phyloP scores from a whole-genome alignment of 2,888 invertebrate genomes.

The Marronus borbonicus region DNA sequence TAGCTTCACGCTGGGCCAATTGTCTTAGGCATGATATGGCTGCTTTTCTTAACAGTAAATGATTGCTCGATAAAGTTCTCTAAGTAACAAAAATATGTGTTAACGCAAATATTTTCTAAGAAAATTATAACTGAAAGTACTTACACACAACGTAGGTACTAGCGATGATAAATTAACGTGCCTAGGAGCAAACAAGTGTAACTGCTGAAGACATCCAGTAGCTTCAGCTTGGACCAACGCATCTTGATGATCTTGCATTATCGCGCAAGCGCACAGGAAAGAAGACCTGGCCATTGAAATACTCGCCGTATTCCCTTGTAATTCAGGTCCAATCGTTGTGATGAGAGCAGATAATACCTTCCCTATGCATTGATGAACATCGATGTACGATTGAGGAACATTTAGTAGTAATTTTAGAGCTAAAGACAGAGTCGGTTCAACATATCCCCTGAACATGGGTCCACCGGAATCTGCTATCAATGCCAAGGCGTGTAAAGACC shows the following conservation, averaged over 20 bases:
- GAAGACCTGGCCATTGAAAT: constrained; percentile 86
- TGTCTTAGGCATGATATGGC: constrained; percentile 96
- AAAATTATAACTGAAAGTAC: constrained; percentile 65
- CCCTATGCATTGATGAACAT: constrained; percentile 94
- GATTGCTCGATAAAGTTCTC: constrained; percentile 90
- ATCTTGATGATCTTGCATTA: constrained; percentile 91
- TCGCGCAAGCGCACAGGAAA: constrained; percentile 93
- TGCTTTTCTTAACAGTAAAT: constrained; percentile 92
- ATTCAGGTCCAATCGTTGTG: constrained; percentile 97
- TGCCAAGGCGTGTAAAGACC: constrained; percentile 96
- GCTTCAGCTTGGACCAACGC: constrained; percentile 96
- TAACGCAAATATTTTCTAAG: too few relatives aligned
- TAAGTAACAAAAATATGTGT: constrained; percentile 62
- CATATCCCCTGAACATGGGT: constrained; percentile 98
- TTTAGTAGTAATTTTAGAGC: constrained; percentile 91
- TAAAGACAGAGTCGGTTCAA: constrained; percentile 93
- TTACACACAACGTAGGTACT: constrained; percentile 93
- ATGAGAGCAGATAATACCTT: constrained; percentile 95
- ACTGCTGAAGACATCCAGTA: constrained; percentile 94
- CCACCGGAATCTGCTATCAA: constrained; percentile 98
- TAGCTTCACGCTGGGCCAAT: constrained; percentile 95
- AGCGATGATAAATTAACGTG: constrained; percentile 94
- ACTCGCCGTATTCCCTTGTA: constrained; percentile 87
- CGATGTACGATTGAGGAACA: constrained; percentile 92
- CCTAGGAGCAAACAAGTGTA: constrained; percentile 97